Conservation (phyloP, 1,140 invertebrate species). For the Conus ventricosus region DNA sequence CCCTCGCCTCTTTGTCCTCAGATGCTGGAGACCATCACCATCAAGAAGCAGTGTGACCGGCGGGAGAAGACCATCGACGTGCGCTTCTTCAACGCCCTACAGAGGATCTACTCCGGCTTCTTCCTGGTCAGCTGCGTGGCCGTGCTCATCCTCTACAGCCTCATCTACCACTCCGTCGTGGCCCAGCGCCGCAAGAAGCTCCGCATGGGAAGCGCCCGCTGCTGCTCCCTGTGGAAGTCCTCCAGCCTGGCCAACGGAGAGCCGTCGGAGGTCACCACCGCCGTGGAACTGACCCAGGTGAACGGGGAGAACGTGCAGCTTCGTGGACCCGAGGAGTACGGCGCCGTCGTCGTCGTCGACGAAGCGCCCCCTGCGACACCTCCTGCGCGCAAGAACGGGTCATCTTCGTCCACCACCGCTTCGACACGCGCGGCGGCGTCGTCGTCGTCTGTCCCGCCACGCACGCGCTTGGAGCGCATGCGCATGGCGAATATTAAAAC, state of each 20-base stretch:
- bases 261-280: conserved; percentile 42
- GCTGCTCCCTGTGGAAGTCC: conserved; percentile 50
- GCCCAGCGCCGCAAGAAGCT: conserved; percentile 49
- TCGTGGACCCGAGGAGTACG: not conserved
- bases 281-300: conserved; percentile 51
- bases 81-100: conserved; percentile 45
- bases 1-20: not conserved
- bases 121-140: conserved; percentile 51
- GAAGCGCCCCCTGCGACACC: not conserved
- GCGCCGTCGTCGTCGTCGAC: not conserved
- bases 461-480: conserved; percentile 47
- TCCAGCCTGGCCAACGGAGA: conserved; percentile 39
- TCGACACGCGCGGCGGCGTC: conserved; percentile 1
- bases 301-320: conserved; percentile 40
- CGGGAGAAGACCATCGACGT: conserved; percentile 33
- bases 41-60: conserved; percentile 32
- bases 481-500: conserved; percentile 69
- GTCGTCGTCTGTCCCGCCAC: conserved; percentile 25
- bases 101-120: conserved; percentile 46
- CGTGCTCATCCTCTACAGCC: conserved; percentile 51
- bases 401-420: not conserved
- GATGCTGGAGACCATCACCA: not conserved
- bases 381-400: conserved; percentile 19
- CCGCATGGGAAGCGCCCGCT: conserved; percentile 39
- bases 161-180: conserved; percentile 57